A percentile compares a stretch with the other conserved stretches of the same genome.
Conservation (phyloP, 2,888 invertebrate genomes). For the Dorcus parallelipipedus region DNA sequence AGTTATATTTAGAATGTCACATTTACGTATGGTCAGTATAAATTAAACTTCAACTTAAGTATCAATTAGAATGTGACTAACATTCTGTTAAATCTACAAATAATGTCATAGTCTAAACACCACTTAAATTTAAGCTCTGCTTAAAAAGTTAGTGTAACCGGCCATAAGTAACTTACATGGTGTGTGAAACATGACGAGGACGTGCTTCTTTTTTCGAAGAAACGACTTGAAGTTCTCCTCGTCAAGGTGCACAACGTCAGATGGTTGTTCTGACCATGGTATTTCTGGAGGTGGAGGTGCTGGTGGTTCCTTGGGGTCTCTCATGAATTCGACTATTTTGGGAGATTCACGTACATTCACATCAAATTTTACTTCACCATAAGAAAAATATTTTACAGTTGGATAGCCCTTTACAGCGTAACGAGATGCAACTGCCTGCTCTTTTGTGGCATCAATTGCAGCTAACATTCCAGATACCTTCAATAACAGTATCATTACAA, state of each 20-base stretch:
- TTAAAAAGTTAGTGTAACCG: no score
- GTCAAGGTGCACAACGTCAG: constrained; percentile 73
- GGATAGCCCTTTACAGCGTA: constrained; percentile 78
- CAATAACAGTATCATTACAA: no score
- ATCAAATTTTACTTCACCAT: constrained; percentile 76
- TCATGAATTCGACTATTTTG: constrained; percentile 80
- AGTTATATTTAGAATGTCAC: no score
- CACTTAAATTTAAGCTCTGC: no score
- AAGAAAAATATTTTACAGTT: constrained; percentile 72
- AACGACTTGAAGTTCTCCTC: constrained; percentile 69
- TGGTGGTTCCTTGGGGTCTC: constrained; percentile 76
- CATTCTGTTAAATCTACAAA: no score
- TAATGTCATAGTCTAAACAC: no score
- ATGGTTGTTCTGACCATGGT: constrained; percentile 74
- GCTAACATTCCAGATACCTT: constrained; percentile 72
- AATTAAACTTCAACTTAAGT: no score
- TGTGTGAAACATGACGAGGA: constrained; percentile 87
- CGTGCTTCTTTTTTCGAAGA: constrained; percentile 82
- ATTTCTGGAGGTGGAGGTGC: constrained; percentile 74
- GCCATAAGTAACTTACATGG: constrained; percentile 67
- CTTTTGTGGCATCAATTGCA: constrained; percentile 82
- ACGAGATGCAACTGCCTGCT: constrained; percentile 62
- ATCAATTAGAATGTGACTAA: no score
- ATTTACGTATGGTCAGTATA: no score
- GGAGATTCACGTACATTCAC: constrained; percentile 72